phyloP scores from a whole-genome alignment of 1,140 invertebrate genomes.

The Zaprionus inermis region DNA sequence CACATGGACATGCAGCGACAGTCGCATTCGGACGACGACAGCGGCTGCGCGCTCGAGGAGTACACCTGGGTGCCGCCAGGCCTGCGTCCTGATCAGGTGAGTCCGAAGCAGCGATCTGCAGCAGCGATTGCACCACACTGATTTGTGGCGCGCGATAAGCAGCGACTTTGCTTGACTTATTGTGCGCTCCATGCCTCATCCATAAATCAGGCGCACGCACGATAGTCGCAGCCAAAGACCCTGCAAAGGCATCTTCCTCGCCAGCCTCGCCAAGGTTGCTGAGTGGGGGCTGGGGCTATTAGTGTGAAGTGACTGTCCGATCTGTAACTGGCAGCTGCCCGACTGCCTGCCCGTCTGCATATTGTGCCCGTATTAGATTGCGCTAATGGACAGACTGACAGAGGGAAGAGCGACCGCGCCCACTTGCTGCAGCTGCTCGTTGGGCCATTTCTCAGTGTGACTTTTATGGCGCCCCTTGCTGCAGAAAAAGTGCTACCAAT shows the following conservation, averaged over 20 bases:
- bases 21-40: conserved; percentile 98
- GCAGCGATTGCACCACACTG: conserved; percentile 1
- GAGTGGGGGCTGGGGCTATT: conserved; percentile 3
- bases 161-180: neutral
- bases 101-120: conserved; percentile 24
- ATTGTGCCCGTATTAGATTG: conserved; percentile 59
- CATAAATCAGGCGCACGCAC: conserved; percentile 1
- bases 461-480: conserved; percentile 70
- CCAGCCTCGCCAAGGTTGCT: neutral
- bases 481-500: conserved; percentile 23
- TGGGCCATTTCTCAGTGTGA: conserved; percentile 66
- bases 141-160: conserved; percentile 3
- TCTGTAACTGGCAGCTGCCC: neutral
- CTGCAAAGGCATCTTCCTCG: neutral
- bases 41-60: conserved; percentile 97
- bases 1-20: conserved; percentile 91
- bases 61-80: conserved; percentile 99
- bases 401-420: conserved; percentile 10
- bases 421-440: conserved; percentile 7
- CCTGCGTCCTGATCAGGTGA: conserved; percentile 97
- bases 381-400: conserved; percentile 65
- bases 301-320: conserved; percentile 4
- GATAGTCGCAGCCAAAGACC: neutral
- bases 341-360: conserved; percentile 11
- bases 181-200: neutral